Conservation (phyloP, 2,888 invertebrate species). For the Ethmia dodecea region DNA sequence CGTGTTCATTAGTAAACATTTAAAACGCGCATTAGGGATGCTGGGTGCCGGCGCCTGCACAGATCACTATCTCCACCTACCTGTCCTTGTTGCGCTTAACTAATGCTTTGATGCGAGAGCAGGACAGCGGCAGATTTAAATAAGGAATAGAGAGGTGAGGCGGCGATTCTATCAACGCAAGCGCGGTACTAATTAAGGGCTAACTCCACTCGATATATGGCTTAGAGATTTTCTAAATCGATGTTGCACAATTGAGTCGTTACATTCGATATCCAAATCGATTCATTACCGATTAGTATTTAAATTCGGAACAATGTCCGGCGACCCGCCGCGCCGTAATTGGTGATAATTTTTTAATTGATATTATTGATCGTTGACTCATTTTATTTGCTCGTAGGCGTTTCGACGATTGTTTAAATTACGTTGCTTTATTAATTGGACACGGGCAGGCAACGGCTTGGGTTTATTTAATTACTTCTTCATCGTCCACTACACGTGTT, state of each 20-base stretch:
- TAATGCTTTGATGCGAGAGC: constrained; percentile 23
- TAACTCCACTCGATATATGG: constrained; percentile 37
- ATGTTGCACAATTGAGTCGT: constrained; percentile 58
- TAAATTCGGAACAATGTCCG: constrained; percentile 49
- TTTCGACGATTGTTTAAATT: constrained; percentile 20
- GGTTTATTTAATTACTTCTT: constrained; percentile 18
- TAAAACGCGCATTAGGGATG: constrained; percentile 71
- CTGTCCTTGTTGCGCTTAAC: constrained; percentile 34
- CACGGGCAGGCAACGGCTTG: constrained; percentile 16
- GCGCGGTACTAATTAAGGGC: constrained; percentile 67
- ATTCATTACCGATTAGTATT: constrained; percentile 52
- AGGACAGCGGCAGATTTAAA: constrained; percentile 31
- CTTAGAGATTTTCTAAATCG: constrained; percentile 27
- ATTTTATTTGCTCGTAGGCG: constrained; percentile 27
- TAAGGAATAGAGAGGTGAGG: constrained; percentile 62
- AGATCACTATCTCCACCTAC: constrained; percentile 51
- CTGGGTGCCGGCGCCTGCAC: constrained; percentile 67
- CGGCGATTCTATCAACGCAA: constrained; percentile 56
- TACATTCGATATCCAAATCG: constrained; percentile 37
- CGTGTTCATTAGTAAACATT: constrained; percentile 76
- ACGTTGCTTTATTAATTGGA: constrained; percentile 21
- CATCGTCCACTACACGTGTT: constrained; percentile 1
- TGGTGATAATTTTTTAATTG: constrained; percentile 64
- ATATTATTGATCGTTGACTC: constrained; percentile 37
- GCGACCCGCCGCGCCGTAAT: constrained; percentile 55